Evolutionary conservation across 1,140 invertebrate genomes (phyloP).

Genomic region (Papilio aristodemus): DNA sequence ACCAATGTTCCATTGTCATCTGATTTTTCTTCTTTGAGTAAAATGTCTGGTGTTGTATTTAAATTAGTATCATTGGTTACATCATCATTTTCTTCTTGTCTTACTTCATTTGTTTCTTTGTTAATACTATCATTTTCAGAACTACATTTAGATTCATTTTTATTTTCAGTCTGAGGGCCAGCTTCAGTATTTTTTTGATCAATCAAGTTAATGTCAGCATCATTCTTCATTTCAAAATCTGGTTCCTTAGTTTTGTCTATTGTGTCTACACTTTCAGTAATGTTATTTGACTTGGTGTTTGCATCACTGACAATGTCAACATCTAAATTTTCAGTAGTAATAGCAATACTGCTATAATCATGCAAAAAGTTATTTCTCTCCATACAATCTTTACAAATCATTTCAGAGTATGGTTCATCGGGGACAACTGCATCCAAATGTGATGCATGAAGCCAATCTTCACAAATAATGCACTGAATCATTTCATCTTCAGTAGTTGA

Average conservation of each 20-base stretch:
- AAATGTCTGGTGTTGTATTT: neutral
- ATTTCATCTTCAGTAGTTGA: conserved; percentile 91
- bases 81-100: conserved; percentile 32
- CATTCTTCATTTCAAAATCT: conserved; percentile 32
- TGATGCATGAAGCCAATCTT: conserved; percentile 98
- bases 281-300: conserved; percentile 34
- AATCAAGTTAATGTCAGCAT: conserved; percentile 11
- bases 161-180: neutral
- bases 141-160: neutral
- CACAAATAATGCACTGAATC: conserved; percentile 98
- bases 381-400: conserved; percentile 90
- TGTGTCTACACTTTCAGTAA: conserved; percentile 26
- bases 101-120: neutral
- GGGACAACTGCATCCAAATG: conserved; percentile 86
- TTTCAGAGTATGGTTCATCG: conserved; percentile 87
- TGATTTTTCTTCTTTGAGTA: conserved; percentile 12
- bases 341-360: conserved; percentile 82
- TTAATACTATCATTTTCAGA: neutral
- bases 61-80: conserved; percentile 20
- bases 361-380: conserved; percentile 87
- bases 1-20: conserved; percentile 26
- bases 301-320: conserved; percentile 41
- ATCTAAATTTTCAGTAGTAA: conserved; percentile 55
- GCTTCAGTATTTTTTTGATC: neutral
- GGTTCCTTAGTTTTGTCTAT: conserved; percentile 5